Base-by-base conservation (phyloP, 2,113 vertebrate genomes). In the Phainopepla nitens region DNA sequence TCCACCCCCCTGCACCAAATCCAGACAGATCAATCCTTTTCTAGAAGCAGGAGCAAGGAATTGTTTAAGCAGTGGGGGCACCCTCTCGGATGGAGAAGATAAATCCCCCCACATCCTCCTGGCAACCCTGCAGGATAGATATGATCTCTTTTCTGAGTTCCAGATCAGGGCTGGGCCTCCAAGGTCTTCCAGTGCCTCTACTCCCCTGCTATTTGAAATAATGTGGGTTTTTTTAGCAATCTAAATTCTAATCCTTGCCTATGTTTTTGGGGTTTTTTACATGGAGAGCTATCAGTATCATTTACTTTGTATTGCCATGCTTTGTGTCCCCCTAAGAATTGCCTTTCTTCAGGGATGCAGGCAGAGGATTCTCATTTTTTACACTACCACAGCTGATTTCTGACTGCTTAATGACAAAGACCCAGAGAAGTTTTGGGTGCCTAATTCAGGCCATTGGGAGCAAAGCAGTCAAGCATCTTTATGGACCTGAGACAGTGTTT, bases 81-180 rank as follows among this genome's bases (percentile, higher is more conserved):
- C 4, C 16, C 51, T 23, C 39, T 58, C 0, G 0, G 24, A 53
- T 18, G 9, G 23, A 68, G 44, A 73, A 39, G 44, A 70, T 16
- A 33, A 80, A 35, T n/a, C 78, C 22, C 36, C 20, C 76, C 45
- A 24, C 24, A 41, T 6, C 4, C 54, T 23, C 31, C 57, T 39
- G 11, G 53, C 29, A 68, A 47, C 22, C 6, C 75, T 83, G 22
- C 44, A 65, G 36, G 21, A 22, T 3, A 76, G n/a, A 36, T 28
- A 82, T 2, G 27, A 41, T 20, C 7, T 62, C 58, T 42, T 41
- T 61, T 42, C 49, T 47, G 36, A 79, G 10, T 47, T 36, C 87
- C 56, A 70, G 18, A 73, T 11, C 35, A 53, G 13, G 13, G 78
- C 35, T 56, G 35, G 51, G n/a, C 7, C 36, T 77, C 44, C 28